These are phyloP conservation scores for Pitangus sulphuratus DNA, from an alignment of 2,797 vertebrate species.

Conservation along the genomic window DNA sequence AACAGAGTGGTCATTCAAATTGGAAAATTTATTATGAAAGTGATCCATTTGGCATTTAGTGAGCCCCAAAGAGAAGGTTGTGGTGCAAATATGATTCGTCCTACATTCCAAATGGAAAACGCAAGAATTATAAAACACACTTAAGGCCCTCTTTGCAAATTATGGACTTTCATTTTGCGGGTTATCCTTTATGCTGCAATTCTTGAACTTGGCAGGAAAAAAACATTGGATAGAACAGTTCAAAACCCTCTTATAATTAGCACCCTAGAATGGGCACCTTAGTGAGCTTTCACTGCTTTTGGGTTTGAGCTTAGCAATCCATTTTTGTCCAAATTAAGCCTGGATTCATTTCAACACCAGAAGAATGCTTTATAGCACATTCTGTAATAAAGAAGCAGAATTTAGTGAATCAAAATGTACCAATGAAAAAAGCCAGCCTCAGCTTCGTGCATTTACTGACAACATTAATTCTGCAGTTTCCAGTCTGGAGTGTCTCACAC, in stretches of 20 bases:
- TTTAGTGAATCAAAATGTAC: neutral
- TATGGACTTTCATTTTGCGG: neutral
- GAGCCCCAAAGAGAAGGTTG: neutral
- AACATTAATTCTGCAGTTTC: neutral
- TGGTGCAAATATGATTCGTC: neutral
- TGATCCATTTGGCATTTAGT: neutral
- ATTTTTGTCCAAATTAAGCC: neutral
- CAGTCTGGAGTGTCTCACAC: neutral
- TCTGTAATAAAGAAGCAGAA: neutral
- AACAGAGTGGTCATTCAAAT: neutral
- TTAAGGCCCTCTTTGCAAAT: neutral
- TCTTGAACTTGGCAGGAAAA: neutral
- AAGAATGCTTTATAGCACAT: neutral
- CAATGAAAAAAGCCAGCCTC: neutral
- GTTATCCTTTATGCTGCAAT: neutral
- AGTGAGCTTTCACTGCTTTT: neutral
- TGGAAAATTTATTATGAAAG: neutral
- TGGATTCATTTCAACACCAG: neutral
- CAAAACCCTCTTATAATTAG: neutral
- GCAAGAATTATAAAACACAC: neutral
- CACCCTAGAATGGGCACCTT: neutral
- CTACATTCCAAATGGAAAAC: neutral
- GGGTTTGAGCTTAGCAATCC: neutral
- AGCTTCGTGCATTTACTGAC: neutral
- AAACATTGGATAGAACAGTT: neutral